Base-by-base conservation (phyloP, 2,888 invertebrate genomes). In the Phalera bucephala region DNA sequence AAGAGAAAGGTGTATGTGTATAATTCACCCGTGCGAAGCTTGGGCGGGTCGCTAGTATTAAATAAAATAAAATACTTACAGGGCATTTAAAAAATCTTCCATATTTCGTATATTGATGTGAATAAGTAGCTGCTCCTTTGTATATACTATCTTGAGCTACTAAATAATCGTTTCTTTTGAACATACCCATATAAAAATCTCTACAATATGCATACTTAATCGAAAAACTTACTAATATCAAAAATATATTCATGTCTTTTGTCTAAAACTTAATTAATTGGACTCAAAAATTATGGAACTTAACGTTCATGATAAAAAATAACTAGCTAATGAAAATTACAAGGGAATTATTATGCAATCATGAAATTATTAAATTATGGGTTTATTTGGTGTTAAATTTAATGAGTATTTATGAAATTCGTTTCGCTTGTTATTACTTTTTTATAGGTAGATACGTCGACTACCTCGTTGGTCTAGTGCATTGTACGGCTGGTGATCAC, bases 181-280 rank as follows among this genome's bases (percentile, higher is more conserved):
- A 86, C 78, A 84, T 77, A 1, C 86, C 86, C 0, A 75, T 48
- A 26, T 80, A 79, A 37, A 71, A 82, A 55, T 83, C 81, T 41
- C 77, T 69, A 43, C 73, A 69, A 14, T 42, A 25, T 12, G 53
- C 49, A 8, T 49, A 32, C 27, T 59, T 31, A 2, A 54, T 28
- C 1, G 49, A 45, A 31, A 52, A 31, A 39, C 34, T 11, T 3
- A 48, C 0, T n/a, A 37, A 21, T 20, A 4, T n/a, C 13, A 34
- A 37, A 12, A 44, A 5, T 4, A 7, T 14, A 28, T 33, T 32
- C 56, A 58, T 48, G 5, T 3, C 5, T 30, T 33, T 15, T n/a
- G 0, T 22, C 7, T 15, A 36, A 29, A 4, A 27, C 13, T 13
- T 6, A 32, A 17, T 22, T 28, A n/a, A n/a, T n/a, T n/a, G n/a